Conservation (phyloP, 2,113 vertebrate species). For the Salminus brasiliensis region DNA sequence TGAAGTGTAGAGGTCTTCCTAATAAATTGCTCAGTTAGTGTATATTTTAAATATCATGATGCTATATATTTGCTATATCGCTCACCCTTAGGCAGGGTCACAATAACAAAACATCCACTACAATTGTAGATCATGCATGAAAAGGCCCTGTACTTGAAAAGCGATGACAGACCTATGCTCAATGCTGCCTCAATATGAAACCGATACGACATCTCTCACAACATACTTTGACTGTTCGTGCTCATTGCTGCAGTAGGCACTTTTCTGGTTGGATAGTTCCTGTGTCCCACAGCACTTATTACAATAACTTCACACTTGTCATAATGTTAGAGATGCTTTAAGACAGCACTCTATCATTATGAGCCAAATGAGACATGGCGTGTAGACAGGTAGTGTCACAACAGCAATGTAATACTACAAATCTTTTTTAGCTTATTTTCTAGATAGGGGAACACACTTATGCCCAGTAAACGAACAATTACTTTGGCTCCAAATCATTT, state of each 20-base stretch:
- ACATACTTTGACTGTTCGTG: constrained; percentile 3
- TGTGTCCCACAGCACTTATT: not conserved
- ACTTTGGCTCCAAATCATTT: not conserved
- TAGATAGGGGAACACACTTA: not conserved
- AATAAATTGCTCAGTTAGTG: no score
- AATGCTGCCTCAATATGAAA: not conserved
- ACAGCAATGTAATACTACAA: not conserved
- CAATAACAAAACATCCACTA: not conserved
- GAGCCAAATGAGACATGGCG: not conserved
- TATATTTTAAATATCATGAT: no score
- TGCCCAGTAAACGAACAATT: not conserved
- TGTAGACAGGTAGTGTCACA: constrained; percentile 7
- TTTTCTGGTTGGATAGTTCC: not conserved
- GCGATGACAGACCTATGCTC: not conserved
- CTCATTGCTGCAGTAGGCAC: not conserved
- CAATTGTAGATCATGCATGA: not conserved
- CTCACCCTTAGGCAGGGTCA: not conserved
- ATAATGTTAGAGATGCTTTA: constrained; percentile 3
- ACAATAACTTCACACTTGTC: not conserved
- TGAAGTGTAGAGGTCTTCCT: no score
- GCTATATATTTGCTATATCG: not conserved
- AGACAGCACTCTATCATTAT: not conserved
- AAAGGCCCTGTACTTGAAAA: not conserved
- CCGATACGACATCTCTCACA: not conserved
- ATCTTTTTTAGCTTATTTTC: not conserved